phyloP scores from a whole-genome alignment of 2,888 invertebrate species.

The Apoda limacodes region DNA sequence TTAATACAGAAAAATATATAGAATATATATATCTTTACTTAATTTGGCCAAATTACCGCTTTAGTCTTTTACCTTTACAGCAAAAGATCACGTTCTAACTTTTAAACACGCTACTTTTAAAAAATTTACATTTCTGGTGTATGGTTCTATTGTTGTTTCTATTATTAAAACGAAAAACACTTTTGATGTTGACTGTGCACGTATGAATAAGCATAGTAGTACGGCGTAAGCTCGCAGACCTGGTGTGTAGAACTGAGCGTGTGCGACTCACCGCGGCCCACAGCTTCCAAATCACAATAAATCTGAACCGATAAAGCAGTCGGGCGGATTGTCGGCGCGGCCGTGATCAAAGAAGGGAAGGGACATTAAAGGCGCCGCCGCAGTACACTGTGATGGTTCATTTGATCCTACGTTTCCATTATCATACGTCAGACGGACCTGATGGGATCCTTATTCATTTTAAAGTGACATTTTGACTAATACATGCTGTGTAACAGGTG shows the following conservation, averaged over 20 bases:
- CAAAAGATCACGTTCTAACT: too few species aligned
- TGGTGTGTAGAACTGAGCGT: slow-evolving; percentile 25
- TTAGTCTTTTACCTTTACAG: too few species aligned
- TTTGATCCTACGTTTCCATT: slow-evolving; percentile 50
- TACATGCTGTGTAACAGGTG: slow-evolving; percentile 38
- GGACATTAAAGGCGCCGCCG: slow-evolving; percentile 60
- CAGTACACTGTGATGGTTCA: slow-evolving; percentile 39
- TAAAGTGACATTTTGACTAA: slow-evolving; percentile 57
- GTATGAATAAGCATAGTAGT: too few species aligned
- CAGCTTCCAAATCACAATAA: slow-evolving; percentile 66
- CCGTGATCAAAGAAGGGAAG: slow-evolving; percentile 61
- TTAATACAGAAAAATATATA: too few species aligned
- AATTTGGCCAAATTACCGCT: too few species aligned
- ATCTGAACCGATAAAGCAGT: slow-evolving; percentile 69
- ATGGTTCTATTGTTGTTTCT: too few species aligned
- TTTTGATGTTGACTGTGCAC: too few species aligned
- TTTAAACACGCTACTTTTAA: too few species aligned
- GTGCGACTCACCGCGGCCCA: slow-evolving; percentile 41
- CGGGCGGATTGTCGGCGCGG: slow-evolving; percentile 63
- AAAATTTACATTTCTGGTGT: too few species aligned
- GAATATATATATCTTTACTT: too few species aligned
- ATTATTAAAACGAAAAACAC: too few species aligned
- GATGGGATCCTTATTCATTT: slow-evolving; percentile 43
- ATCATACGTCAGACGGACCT: slow-evolving; percentile 39
- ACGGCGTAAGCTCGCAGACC: too few species aligned